Evolutionary conservation across 2,797 vertebrate genomes (phyloP), one percentile per base, ranked within the genome.

Genomic region (Liparis tanakae): DNA sequence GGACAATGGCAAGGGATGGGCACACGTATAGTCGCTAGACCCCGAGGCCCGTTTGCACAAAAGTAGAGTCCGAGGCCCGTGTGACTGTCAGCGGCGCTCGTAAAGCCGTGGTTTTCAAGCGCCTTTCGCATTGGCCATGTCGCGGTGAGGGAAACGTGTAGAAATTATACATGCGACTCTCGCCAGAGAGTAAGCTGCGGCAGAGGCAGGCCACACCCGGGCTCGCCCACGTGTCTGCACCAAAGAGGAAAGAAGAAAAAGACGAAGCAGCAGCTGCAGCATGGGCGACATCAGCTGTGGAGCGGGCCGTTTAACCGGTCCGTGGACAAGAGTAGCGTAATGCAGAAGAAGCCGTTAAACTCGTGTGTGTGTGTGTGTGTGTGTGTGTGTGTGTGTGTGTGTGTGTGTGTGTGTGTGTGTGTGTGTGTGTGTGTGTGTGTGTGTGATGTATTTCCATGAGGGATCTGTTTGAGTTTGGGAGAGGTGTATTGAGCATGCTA

Each of bases 81-180:
- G 73, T 41, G 77, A 77, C 82, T 80, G 74, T 57, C 72, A 62
- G 88, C 37, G 34, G 78, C n/a, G 72, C 63, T 79, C 25, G 4
- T 30, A 30, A 30, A 30, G 6, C 75, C 72, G 85, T 82, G 83
- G 75, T 41, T 61, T 91, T 64, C 77, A 63, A 83, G 73, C 84
- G 22, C 89, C 88, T 92, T 87, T 92, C 88, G 89, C 93, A 77
- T 91, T 89, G 93, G 91, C 85, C 87, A 76, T 94, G 93, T 94
- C 78, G 90, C 34, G 93, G 93, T 93, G 51, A 80, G 76, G 58
- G 78, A 82, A 89, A 94, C 80, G 91, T 92, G 92, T 91, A 75
- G 89, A 93, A 94, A 94, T 95, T 93, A 94, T 73, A 94, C 39
- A 22, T 79, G 85, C 85, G 80, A 67, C 76, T 81, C 77, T 70